These are phyloP conservation scores for Dichetophora obliterata DNA, from an alignment of 2,888 invertebrate species.

Conservation along the genomic window DNA sequence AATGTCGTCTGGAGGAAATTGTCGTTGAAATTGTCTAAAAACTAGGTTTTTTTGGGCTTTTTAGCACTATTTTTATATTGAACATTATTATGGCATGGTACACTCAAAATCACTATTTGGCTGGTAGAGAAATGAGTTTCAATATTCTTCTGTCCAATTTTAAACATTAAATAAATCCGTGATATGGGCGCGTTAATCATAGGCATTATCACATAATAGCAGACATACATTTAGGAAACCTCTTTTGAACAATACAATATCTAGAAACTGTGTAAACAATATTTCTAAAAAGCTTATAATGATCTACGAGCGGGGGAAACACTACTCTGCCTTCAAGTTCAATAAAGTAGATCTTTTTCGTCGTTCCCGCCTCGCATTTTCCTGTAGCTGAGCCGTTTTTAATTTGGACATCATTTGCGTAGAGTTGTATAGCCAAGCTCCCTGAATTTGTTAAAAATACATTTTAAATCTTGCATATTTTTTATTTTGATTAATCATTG, in stretches of 20 bases:
- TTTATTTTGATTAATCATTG: background rate
- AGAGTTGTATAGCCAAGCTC: slow-evolving; percentile 90
- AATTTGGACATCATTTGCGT: slow-evolving; percentile 88
- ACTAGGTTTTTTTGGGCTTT: background rate
- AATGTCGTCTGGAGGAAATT: too few species aligned
- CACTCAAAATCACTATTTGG: too few species aligned
- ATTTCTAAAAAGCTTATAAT: too few species aligned
- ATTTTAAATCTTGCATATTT: background rate
- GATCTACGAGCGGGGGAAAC: background rate
- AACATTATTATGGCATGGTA: background rate
- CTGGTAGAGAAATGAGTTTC: too few species aligned
- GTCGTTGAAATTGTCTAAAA: too few species aligned
- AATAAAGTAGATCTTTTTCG: slow-evolving; percentile 22
- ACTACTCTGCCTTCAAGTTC: slow-evolving; percentile 39
- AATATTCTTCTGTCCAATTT: background rate
- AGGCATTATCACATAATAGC: too few species aligned
- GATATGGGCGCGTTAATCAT: too few species aligned
- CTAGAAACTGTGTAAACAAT: background rate
- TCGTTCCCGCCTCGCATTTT: slow-evolving; percentile 74
- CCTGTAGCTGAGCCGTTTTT: slow-evolving; percentile 84
- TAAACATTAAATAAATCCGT: background rate
- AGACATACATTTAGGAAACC: too few species aligned
- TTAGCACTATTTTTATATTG: background rate
- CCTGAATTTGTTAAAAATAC: slow-evolving; percentile 72
- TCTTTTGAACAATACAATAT: background rate